These are phyloP conservation scores for Chirona hameri DNA, from an alignment of 2,888 invertebrate genomes.

Conservation along the genomic window DNA sequence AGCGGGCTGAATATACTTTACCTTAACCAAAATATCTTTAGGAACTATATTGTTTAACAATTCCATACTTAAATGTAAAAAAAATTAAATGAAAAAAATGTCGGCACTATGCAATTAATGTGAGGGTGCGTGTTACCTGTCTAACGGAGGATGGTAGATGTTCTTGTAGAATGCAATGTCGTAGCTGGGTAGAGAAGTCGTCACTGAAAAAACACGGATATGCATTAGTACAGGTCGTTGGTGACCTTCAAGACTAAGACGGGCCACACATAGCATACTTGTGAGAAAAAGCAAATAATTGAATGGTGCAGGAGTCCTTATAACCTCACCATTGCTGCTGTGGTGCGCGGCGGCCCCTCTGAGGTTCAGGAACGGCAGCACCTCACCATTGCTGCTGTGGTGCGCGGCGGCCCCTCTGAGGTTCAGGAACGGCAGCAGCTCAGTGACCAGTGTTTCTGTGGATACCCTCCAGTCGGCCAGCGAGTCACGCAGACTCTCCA, in stretches of 20 bases:
- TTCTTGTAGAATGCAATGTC: background rate
- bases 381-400: background rate
- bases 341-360: background rate
- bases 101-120: no score
- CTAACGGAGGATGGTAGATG: background rate
- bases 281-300: no score
- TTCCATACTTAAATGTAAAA: no score
- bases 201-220: background rate
- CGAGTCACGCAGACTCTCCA: background rate
- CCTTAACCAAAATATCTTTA: no score
- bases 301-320: no score
- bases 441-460: background rate
- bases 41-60: no score
- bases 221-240: no score
- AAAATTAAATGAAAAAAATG: no score
- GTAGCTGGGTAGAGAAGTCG: background rate
- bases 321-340: background rate
- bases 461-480: background rate
- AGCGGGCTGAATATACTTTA: no score
- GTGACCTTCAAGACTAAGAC: no score
- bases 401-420: background rate
- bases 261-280: no score
- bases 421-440: background rate
- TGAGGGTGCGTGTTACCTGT: background rate
- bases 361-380: background rate